Base-by-base conservation (phyloP, 2,797 vertebrate genomes). In the Spea hammondii region DNA sequence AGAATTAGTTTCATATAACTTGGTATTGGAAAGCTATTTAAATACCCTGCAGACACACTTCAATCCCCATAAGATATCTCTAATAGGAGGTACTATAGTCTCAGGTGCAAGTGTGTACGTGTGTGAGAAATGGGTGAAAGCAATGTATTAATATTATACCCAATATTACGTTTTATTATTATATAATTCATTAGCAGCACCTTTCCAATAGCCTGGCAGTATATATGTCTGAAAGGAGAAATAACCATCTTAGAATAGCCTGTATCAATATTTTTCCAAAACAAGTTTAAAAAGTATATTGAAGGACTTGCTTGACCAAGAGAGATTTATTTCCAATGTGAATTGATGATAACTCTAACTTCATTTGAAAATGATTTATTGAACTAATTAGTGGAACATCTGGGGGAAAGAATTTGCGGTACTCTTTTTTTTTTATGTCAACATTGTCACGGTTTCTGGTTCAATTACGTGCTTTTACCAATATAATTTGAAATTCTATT, bases 1-100 rank as follows among this genome's bases (percentile, higher is more conserved):
- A 44, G 59, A 62, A 59, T 17, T 62, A 62, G 51, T 62, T 62
- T 62, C n/a, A 62, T 62, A 62, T 62, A 62, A 17, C n/a, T 17
- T 62, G 5, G n/a, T 4, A 6, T 62, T 32, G 59, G 14, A 62
- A 17, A 17, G 32, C 59, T 17, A 17, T 62, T 62, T 62, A 62
- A 62, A 62, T 62, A 62, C 59, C 59, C n/a, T 62, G 59, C 59
- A 62, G 59, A 62, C n/a, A 62, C n/a, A 9, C 59, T 14, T 12
- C 5, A 32, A 6, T 62, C 32, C 59, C 59, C 59, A 62, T 17
- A 17, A 62, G 6, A 62, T 62, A 32, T 62, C 59, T 62, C 59
- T 62, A 14, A 62, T 62, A 62, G 32, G 32, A 32, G 32, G 14
- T 17, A 17, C 32, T 62, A 17, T 62, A 62, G 5, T 62, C 59